Evolutionary conservation across 2,888 invertebrate genomes (phyloP).

Genomic region (Catocala fraxini): DNA sequence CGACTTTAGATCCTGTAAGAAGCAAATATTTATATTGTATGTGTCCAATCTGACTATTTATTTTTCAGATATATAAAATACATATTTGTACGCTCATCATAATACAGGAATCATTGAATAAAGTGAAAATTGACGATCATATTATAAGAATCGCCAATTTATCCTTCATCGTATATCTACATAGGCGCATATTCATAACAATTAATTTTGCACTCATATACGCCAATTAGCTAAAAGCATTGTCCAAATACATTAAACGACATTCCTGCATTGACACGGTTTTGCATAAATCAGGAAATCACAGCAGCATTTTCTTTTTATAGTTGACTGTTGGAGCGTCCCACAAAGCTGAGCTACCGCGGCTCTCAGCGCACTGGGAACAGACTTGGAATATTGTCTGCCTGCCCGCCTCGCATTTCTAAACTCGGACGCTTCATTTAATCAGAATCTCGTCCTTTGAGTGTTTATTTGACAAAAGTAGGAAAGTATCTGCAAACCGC

Average conservation of each 20-base stretch:
- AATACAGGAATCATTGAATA: no score
- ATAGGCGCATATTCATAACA: no score
- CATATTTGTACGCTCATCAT: no score
- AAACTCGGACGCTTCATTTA: conserved; percentile 72
- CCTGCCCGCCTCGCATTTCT: conserved; percentile 62
- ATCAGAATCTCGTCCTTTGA: conserved; percentile 69
- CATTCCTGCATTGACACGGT: conserved; percentile 40
- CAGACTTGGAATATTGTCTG: conserved; percentile 64
- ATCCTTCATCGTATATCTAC: no score
- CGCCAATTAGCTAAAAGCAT: background rate
- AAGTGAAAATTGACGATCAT: no score
- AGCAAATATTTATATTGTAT: no score
- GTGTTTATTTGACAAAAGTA: conserved; percentile 67
- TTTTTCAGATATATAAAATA: no score
- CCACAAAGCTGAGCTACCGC: conserved; percentile 60
- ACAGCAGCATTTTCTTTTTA: conserved; percentile 65
- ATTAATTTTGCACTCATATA: no score
- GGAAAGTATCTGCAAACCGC: conserved; percentile 49
- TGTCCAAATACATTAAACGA: background rate
- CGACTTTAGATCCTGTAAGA: no score
- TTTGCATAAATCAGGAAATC: conserved; percentile 68
- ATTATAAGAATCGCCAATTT: no score
- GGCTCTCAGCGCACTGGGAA: conserved; percentile 50
- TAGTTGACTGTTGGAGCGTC: conserved; percentile 59
- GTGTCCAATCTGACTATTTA: no score